Base-by-base conservation (phyloP, 35 echinoderm and acorn worm species). In the Heliocidaris tuberculata region DNA sequence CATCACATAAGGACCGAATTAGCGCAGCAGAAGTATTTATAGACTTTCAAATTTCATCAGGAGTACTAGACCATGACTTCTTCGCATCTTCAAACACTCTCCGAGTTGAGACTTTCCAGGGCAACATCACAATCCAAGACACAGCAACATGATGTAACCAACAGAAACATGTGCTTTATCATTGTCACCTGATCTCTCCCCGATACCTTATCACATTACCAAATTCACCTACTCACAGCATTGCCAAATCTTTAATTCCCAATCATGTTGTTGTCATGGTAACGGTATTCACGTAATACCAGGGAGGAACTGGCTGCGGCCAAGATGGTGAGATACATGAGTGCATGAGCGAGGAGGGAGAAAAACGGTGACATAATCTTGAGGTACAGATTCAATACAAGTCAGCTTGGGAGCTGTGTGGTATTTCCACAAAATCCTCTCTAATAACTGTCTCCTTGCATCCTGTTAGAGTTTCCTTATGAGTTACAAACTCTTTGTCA, bases 191-290 rank as follows among this genome's bases (percentile, higher is more conserved):
- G 87, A 89, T 89, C 31, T 42, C 47, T 19, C 9, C 31, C 31
- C 13, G 87, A 89, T 89, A 89, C 47, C 31, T 89, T 89, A 89
- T 89, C 87, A 27, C 31, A 89, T 89, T 89, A 89, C 87, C 87
- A 48, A 89, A 89, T 89, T 32, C 87, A 48, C 87, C 87, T 42
- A 89, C 87, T 89, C 47, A 48, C 87, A 48, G 31, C 31, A 48
- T 12, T 89, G 47, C 87, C 87, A 42, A 89, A 48, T 48, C 47
- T 89, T 89, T 42, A 89, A 89, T 89, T 42, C 47, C 31, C 19
- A 31, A 89, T 89, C 87, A 89, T 89, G 87, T 89, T 89, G 87
- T 89, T 32, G 32, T 31, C 47, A 89, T 42, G 47, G 31, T 19
- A n/a, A 89, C 87, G 4, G 31, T 13, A 89, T 89, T 89, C 10